Evolutionary conservation across 1,140 invertebrate genomes (phyloP).

Genomic region (Pseudobourletiella spinata): DNA sequence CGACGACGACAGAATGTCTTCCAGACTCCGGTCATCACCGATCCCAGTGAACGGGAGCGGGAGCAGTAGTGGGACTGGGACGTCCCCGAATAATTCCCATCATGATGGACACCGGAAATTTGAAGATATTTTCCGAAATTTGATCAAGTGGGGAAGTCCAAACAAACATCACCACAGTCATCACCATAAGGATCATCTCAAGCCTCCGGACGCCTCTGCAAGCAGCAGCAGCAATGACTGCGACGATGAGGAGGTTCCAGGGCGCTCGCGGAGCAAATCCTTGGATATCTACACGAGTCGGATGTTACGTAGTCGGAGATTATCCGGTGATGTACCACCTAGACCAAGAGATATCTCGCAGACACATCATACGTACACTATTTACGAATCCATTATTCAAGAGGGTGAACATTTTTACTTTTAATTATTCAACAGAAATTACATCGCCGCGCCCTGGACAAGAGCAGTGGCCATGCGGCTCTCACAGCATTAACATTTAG

Average conservation of each 20-base stretch:
- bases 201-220: too few species aligned
- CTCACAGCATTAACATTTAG: too few species aligned
- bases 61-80: background rate
- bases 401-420: slow-evolving; percentile 11
- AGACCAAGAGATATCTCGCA: slow-evolving; percentile 5
- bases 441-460: too few species aligned
- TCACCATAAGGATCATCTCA: background rate
- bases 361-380: slow-evolving; percentile 26
- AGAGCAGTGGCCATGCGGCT: too few species aligned
- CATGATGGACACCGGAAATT: slow-evolving; percentile 20
- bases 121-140: slow-evolving; percentile 25
- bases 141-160: slow-evolving; percentile 30
- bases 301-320: slow-evolving; percentile 8
- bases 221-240: background rate
- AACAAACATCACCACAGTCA: slow-evolving; percentile 6
- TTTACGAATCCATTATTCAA: slow-evolving; percentile 27
- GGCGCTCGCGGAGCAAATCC: slow-evolving; percentile 20
- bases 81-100: slow-evolving; percentile 8
- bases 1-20: too few species aligned
- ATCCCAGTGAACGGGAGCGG: background rate
- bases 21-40: background rate
- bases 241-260: background rate
- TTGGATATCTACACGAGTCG: slow-evolving; percentile 12
- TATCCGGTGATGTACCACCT: slow-evolving; percentile 14
- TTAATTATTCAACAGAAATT: background rate